Percentiles rank a stretch among this genome's conserved stretches.
These are phyloP conservation scores for Rafetus swinhoei DNA, from an alignment of 2,113 vertebrate genomes.

Conservation along the genomic window DNA sequence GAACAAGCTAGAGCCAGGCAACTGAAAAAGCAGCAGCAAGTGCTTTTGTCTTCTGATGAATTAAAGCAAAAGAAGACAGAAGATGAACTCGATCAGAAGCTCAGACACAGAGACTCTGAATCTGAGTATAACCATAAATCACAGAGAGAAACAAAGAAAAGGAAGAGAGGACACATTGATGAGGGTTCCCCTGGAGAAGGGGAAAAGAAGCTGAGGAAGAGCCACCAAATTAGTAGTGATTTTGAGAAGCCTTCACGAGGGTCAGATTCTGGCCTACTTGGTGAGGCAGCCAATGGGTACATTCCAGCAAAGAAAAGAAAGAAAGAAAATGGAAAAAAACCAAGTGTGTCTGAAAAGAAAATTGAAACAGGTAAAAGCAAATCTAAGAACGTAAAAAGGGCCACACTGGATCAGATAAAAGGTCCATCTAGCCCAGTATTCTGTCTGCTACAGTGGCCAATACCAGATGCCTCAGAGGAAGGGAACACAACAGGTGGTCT, in stretches of 20 bases:
- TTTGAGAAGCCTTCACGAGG: background rate
- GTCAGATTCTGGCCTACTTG: rapidly evolving
- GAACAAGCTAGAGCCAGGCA: constrained; percentile 84
- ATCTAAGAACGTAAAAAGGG: background rate
- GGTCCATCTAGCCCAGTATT: too few species aligned
- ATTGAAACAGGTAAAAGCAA: background rate
- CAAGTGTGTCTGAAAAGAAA: rapidly evolving
- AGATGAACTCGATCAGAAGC: background rate
- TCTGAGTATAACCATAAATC: background rate
- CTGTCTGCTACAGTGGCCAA: too few species aligned
- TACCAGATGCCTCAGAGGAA: too few species aligned
- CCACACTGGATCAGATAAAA: too few species aligned
- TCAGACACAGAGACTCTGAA: background rate
- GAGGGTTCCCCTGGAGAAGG: background rate
- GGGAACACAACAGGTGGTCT: too few species aligned
- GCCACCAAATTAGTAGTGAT: rapidly evolving
- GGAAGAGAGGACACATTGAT: background rate
- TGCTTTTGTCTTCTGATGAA: background rate
- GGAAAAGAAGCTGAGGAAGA: background rate
- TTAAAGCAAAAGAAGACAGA: background rate
- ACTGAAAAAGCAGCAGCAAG: constrained; percentile 60
- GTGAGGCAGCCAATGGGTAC: constrained; percentile 6
- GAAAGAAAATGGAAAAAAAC: background rate
- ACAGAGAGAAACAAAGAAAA: background rate
- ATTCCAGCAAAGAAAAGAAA: background rate